phyloP scores from a whole-genome alignment of 2,113 vertebrate genomes.

The Ceuthmochares aereus region DNA sequence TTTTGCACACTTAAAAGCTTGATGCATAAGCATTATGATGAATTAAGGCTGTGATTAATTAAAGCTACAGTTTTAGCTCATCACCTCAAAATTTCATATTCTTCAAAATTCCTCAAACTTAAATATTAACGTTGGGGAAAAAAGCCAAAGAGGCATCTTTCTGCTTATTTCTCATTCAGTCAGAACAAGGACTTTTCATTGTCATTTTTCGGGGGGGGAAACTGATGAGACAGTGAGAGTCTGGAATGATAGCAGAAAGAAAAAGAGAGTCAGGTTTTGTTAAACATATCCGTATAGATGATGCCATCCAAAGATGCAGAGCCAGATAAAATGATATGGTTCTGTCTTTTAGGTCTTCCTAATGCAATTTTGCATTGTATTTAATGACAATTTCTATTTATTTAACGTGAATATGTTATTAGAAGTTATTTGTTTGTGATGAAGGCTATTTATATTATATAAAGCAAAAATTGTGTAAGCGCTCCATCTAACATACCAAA shows the following conservation, averaged over 20 bases:
- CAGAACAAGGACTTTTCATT: background rate
- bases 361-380: background rate
- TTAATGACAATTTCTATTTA: background rate
- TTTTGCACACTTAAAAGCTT: background rate
- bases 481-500: background rate
- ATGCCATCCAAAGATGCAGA: background rate
- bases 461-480: background rate
- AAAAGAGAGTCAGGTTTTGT: background rate
- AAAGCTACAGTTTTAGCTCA: background rate
- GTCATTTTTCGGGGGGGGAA: background rate
- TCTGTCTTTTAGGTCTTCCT: background rate
- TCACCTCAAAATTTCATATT: background rate
- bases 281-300: background rate
- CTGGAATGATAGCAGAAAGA: background rate
- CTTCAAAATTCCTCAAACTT: background rate
- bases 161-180: background rate
- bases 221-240: background rate
- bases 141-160: background rate
- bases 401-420: background rate
- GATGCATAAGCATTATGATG: background rate
- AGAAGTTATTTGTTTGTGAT: background rate
- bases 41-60: background rate
- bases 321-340: background rate
- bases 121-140: background rate
- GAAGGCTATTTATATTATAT: background rate